Evolutionary conservation across 2,113 vertebrate species (phyloP), one percentile per base, ranked within the genome.

Genomic region (Bubalus kerabau): DNA sequence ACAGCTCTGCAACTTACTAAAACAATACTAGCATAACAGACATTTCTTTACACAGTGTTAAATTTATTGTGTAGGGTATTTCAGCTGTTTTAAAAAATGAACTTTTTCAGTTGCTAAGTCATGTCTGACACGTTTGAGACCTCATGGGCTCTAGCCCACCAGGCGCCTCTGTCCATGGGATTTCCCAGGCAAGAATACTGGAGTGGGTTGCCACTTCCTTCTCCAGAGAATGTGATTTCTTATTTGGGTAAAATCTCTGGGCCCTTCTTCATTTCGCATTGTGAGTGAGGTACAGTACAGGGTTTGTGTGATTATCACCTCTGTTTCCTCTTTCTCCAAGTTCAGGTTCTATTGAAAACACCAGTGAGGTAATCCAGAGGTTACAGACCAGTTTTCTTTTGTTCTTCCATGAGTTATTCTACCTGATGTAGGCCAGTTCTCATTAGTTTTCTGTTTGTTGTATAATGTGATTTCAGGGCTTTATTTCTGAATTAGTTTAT

Each of bases 381-480:
- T 96, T 98, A 97, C 28, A 62, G 0, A 82, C 97, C 91, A 62
- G 64, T 98, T 98, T 98, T 97, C 80, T 86, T 90, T 83, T 94
- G 43, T 46, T 91, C 90, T 96, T 94, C 95, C 82, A 96, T 92
- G 98, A 97, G 98, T 96, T 96, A 92, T 74, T 80, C 90, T 86
- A 86, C 92, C 94, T 95, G 84, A 93, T 81, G 11, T 64, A 95
- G 93, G 50, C 87, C 94, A 96, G 92, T 97, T 97, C 59, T 56
- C 92, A 97, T 95, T 97, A 92, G 71, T 96, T 97, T 98, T 97
- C 96, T 97, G 89, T 97, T 96, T 98, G 92, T 71, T 93, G 87
- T 92, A 87, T 80, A 97, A 98, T 59, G 97, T 96, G 96, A 97
- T 97, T 98, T 95, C 94, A 97, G 92, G 97, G 91, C 36, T 74